Base-by-base conservation (phyloP, 2,797 vertebrate genomes). In the Silurus lanzhouensis region DNA sequence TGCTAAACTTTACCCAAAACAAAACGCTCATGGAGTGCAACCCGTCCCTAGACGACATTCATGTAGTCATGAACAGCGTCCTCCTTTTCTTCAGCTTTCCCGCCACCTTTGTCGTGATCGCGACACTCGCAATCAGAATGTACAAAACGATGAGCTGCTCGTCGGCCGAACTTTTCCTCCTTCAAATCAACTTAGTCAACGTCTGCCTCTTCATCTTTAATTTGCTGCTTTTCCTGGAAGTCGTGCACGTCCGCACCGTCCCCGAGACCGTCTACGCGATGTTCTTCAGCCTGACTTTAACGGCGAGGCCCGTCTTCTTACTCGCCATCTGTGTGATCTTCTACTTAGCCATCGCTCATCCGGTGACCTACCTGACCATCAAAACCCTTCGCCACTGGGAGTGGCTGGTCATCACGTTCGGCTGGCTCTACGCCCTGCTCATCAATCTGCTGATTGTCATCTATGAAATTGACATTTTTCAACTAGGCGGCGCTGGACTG, bases 311-410 rank as follows among this genome's bases (percentile, higher is more conserved):
- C 5, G 22, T 85, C 22, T 82, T 81, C 46, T 84, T 83, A 15
- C 3, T 52, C 8, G 61, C 22, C 72, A 84, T 88, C 25, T 68
- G 64, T 19, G 5, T 83, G 22, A 83, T 87, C 76, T 85, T 82
- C 75, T 88, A 85, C 46, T 3, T 87, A 20, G 86, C 89, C 2
- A 86, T 90, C 17, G 71, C 70, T 75, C 64, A 86, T 81, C 87
- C 82, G 4, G 60, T 84, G 19, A 70, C 19, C 17, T 70, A 76
- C 25, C 87, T 67, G 63, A 61, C 48, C 3, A 58, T 76, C 44
- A 85, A 63, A 68, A 87, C 71, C 8, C 5, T 14, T 1, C 70
- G 9, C 58, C 74, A 15, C 4, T 19, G 25, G 4, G 52, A 67
- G 8, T n/a, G 55, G 52, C 38, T 83, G 17, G 57, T 60, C 64